These are phyloP conservation scores for Macrosiphum euphorbiae DNA, from an alignment of 2,888 invertebrate species.

Conservation along the genomic window DNA sequence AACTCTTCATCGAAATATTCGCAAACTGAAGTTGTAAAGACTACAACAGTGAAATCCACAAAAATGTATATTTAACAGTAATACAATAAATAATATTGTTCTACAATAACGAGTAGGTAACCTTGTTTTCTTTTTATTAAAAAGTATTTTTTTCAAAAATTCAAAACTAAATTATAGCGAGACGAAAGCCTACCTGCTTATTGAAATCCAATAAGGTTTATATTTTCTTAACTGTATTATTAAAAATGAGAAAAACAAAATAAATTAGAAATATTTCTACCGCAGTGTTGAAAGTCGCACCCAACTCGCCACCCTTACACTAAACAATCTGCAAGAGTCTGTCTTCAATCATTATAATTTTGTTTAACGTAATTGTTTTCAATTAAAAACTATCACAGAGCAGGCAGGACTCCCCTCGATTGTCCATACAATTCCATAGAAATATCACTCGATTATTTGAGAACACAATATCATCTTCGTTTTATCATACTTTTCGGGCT, in stretches of 20 bases:
- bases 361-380: neutral
- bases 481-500: neutral
- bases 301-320: neutral
- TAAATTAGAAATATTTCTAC: neutral
- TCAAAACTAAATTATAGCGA: conserved; percentile 7
- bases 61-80: neutral
- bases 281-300: neutral
- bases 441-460: neutral
- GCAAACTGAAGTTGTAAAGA: neutral
- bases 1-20: neutral
- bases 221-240: neutral
- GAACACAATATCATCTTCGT: neutral
- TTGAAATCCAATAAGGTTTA: neutral
- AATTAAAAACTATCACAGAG: neutral
- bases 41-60: neutral
- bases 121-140: conserved; percentile 35
- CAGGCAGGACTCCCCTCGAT: neutral
- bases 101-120: neutral
- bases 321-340: neutral
- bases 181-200: neutral
- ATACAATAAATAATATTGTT: neutral
- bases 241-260: neutral
- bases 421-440: neutral
- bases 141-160: conserved; percentile 9
- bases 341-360: neutral